Evolutionary conservation across 64 coral and sea anemone genomes (phyloP), one percentile per base, ranked within the genome.

Genomic region (Porites australiensis): DNA sequence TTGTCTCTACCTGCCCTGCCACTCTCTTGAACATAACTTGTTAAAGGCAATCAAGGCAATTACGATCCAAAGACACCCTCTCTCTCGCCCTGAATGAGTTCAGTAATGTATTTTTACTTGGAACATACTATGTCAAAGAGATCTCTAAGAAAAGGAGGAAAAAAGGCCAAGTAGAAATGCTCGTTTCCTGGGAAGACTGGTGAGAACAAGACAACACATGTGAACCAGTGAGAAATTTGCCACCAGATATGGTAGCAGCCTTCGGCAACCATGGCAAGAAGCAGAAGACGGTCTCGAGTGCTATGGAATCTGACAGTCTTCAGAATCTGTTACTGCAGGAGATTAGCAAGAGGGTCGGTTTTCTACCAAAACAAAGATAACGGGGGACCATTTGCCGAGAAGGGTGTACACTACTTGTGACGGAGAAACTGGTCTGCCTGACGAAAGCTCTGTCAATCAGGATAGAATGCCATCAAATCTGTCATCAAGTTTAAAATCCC

Each of bases 171-270:
- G 3, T 13, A 79, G 5, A 79, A 52, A 54, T 79, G 77, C 77
- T 79, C 48, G 12, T 79, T 79, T 79, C 77, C 77, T 79, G 77
- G 77, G 16, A 79, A 50, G 71, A 20, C 71, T 74, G 2, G 2
- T 3, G 19, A 3, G 22, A 12, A 6, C 10, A 74, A 74, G 12
- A 74, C 11, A 55, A 27, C 57, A 79, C 77, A 3, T 79, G 77
- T 50, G 77, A 79, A 16, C 77, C 77, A 2, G 77, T 79, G 1
- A 16, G 55, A 79, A 9, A 79, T 79, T 79, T 79, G 77, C 77
- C 79, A 58, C 27, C 79, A 60, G 79, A 82, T 13, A 82, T 82
- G 79, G 79, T 62, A 19, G 79, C 3, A 15, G 79, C 49, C 49
- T 82, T 82, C 79, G 2, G 13, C 23, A 61, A 82, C 79, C 49